phyloP scores from a whole-genome alignment of 2,113 vertebrate species.

The Acinonyx jubatus region DNA sequence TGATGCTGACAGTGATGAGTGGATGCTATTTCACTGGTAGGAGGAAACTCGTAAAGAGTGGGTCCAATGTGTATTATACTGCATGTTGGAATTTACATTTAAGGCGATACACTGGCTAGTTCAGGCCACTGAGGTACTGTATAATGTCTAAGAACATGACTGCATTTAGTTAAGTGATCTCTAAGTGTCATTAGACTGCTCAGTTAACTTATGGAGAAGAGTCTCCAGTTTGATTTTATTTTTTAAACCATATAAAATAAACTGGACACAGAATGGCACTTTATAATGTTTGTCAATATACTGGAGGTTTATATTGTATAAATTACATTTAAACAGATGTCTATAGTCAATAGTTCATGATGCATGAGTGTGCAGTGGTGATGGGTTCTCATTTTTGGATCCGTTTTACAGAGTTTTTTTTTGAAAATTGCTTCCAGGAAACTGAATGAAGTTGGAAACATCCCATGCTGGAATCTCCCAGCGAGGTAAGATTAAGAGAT shows the following conservation, averaged over 20 bases:
- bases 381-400: background rate
- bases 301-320: constrained; percentile 26
- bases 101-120: constrained; percentile 14
- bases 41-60: constrained; percentile 13
- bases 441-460: background rate
- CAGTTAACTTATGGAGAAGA: background rate
- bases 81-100: background rate
- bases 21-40: background rate
- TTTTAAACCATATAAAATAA: constrained; percentile 44
- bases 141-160: background rate
- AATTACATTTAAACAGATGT: background rate
- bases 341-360: background rate
- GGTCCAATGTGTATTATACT: background rate
- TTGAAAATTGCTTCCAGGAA: constrained; percentile 17
- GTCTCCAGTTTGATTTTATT: background rate
- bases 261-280: background rate
- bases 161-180: constrained; percentile 24
- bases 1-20: constrained; percentile 5
- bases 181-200: background rate
- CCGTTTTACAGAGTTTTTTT: background rate
- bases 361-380: background rate
- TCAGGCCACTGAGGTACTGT: background rate
- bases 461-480: background rate
- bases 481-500: background rate
- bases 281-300: constrained; percentile 2